Evolutionary conservation across 2,888 invertebrate genomes (phyloP), one percentile per base, ranked within the genome.

Genomic region (Ditula angustiorana): DNA sequence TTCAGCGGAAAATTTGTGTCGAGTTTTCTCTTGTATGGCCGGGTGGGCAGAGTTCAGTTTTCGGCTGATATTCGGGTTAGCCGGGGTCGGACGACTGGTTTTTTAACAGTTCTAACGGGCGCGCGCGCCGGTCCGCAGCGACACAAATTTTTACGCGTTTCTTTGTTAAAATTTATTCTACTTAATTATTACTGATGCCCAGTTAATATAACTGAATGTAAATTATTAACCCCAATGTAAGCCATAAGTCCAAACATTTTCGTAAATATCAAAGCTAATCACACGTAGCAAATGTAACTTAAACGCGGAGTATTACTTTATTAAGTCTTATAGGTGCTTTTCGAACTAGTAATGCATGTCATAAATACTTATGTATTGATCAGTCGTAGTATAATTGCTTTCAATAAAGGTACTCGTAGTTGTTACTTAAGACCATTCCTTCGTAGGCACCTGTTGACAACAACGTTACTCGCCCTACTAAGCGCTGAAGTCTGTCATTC

Each of bases 61-160:
- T 89, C 83, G 88, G 85, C 81, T 82, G 86, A 86, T 86, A 85
- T 41, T 41, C 41, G 41, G 41, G 41, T 41, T 37, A 80, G 78
- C 71, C 81, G 87, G 87, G 88, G 90, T 86, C 89, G 85, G 70
- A 71, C 74, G 86, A 88, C 89, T 80, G 86, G 90, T 91, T 90
- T 84, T 90, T 90, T 90, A n/a, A 91, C 90, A 90, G 90, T 90
- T 91, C 86, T 89, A 92, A 91, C 91, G 91, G 90, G 88, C 83
- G 84, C 81, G 72, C 74, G 77, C 81, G 79, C 72, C 74, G 75
- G 58, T 62, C 61, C 57, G 53, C 35, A 61, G 76, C 76, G 79
- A 81, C 84, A 80, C 77, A 65, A 72, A 74, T 78, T 77, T 78
- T 78, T 78, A 69, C 63, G 71, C 73, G 74, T 78, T 77, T 79